Conservation (phyloP, 2,113 vertebrate genomes). For the Picathartes gymnocephalus region DNA sequence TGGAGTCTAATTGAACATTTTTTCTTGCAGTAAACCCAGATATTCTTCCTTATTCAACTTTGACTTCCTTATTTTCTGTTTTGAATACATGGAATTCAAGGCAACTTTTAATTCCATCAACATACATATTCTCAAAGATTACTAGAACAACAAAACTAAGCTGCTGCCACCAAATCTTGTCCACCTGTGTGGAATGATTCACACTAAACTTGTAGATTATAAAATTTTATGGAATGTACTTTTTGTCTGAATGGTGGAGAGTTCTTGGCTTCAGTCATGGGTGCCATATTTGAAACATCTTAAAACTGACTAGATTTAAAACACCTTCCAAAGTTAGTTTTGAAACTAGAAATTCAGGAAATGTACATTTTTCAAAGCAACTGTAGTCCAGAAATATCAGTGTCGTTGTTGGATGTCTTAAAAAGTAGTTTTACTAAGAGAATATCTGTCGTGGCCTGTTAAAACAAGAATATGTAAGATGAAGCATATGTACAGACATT, state of each 20-base stretch:
- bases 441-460: not conserved
- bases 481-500: not conserved
- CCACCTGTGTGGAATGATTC: not conserved
- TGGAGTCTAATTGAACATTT: not conserved
- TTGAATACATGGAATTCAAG: not conserved
- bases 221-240: not conserved
- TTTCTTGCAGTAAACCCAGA: not conserved
- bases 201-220: not conserved
- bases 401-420: not conserved
- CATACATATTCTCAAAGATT: not conserved
- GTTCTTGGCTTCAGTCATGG: not conserved
- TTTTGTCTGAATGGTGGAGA: not conserved
- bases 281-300: not conserved
- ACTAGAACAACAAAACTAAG: not conserved
- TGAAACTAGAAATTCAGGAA: not conserved
- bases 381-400: no score
- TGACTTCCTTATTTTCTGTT: not conserved
- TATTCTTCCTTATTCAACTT: not conserved
- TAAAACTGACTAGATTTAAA: not conserved
- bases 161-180: not conserved
- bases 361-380: no score
- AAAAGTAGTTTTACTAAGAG: not conserved
- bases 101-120: not conserved
- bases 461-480: not conserved
- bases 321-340: not conserved